Evolutionary conservation across 2,888 invertebrate species (phyloP), one percentile per base, ranked within the genome.

Genomic region (Catocala sponsa): DNA sequence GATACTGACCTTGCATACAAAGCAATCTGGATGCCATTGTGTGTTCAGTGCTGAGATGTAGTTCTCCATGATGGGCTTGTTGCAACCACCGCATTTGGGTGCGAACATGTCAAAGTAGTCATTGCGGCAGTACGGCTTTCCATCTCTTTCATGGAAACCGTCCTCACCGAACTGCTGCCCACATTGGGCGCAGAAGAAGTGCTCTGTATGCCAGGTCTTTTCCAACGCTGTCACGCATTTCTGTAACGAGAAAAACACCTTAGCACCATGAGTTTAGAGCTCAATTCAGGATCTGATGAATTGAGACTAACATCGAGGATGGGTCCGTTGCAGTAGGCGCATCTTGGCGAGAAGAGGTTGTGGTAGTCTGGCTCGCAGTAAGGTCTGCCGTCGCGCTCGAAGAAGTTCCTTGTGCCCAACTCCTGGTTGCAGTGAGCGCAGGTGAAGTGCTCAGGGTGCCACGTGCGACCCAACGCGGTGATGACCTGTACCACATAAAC

Each of bases 321-420:
- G 53, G 99, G 98, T 76, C 99, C 99, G 91, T 99, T 99, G 95
- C 99, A 99, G 92, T 99, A 99, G 77, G 98, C 98, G 95, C 99
- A 99, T 87, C 99, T 96, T 13, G 99, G 99, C 79, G 99, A 99
- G 95, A 99, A 99, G 66, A 99, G 95, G 86, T 98, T 98, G 94
- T 99, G 99, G 92, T 99, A 99, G 93, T 99, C 99, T 6, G 98
- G 96, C 91, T 99, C 99, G 95, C 99, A 99, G 94, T 99, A 99
- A 0, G 99, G 99, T 86, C 97, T 96, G 59, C 98, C 98, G 80
- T 99, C 99, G 73, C 99, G 96, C 93, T 99, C 99, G 92, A 99
- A 99, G 96, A 99, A 99, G 95, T 99, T 99, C 88, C 98, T 96
- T 59, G 99, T 99, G 66, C 99, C 99, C 85, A 99, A 94, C 90